Conservation (phyloP, 2,797 vertebrate genomes). For the Cygnus olor region DNA sequence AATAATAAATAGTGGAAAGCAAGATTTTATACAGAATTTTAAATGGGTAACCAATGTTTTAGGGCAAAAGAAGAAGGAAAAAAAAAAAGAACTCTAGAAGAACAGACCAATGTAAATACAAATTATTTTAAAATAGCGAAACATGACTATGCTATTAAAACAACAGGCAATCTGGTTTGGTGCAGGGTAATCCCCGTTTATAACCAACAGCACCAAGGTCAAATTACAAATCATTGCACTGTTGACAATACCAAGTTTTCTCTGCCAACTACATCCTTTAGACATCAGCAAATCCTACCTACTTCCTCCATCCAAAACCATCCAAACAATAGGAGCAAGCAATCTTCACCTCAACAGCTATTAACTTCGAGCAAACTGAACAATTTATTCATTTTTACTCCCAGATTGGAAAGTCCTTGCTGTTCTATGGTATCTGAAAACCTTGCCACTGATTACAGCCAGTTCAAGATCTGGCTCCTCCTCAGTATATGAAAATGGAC, state of each 20-base stretch:
- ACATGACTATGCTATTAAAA: background rate
- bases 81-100: background rate
- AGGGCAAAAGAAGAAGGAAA: background rate
- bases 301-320: slow-evolving; percentile 67
- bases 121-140: background rate
- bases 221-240: slow-evolving; percentile 14
- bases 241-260: slow-evolving; percentile 57
- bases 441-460: slow-evolving; percentile 22
- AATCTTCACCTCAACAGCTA: slow-evolving; percentile 67
- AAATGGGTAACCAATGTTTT: background rate
- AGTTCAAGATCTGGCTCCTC: slow-evolving; percentile 62
- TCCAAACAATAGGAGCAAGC: slow-evolving; percentile 60
- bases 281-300: slow-evolving; percentile 69
- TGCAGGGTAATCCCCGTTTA: slow-evolving; percentile 26
- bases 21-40: background rate
- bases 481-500: slow-evolving; percentile 47
- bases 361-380: slow-evolving; percentile 39
- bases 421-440: slow-evolving; percentile 31
- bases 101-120: background rate
- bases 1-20: slow-evolving; percentile 3
- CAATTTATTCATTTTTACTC: slow-evolving; percentile 56
- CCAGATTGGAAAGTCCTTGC: slow-evolving; percentile 17
- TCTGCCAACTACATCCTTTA: slow-evolving; percentile 46
- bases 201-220: slow-evolving; percentile 11
- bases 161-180: background rate